phyloP scores from a whole-genome alignment of 2,888 invertebrate species.

The Sepiola atlantica region DNA sequence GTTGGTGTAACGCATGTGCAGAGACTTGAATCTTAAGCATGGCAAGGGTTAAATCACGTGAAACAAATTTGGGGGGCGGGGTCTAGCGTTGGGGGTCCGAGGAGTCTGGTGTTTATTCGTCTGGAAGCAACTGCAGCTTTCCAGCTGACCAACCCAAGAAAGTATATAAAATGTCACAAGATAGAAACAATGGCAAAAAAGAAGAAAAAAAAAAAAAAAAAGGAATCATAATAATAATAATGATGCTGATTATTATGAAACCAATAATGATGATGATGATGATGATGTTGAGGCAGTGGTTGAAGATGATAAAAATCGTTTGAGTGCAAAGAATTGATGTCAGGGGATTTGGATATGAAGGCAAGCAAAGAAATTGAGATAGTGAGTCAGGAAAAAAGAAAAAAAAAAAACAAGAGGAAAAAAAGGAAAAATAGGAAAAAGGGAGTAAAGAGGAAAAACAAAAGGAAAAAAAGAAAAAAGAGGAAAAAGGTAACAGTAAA shows the following conservation, averaged over 20 bases:
- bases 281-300: too few species aligned
- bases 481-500: background rate
- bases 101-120: background rate
- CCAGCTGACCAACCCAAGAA: background rate
- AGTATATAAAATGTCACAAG: background rate
- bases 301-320: too few species aligned
- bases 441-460: background rate
- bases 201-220: background rate
- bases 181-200: background rate
- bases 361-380: background rate
- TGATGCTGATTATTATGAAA: too few species aligned
- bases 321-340: too few species aligned
- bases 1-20: background rate
- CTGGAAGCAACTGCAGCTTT: background rate
- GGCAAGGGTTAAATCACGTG: background rate
- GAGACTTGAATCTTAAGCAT: background rate
- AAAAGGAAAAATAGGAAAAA: background rate
- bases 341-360: too few species aligned
- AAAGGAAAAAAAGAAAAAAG: background rate
- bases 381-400: background rate
- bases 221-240: too few species aligned
- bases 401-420: background rate
- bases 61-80: background rate
- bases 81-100: background rate
- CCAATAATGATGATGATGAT: too few species aligned